Base-by-base conservation (phyloP, 2,113 vertebrate genomes). In the Vimba vimba region DNA sequence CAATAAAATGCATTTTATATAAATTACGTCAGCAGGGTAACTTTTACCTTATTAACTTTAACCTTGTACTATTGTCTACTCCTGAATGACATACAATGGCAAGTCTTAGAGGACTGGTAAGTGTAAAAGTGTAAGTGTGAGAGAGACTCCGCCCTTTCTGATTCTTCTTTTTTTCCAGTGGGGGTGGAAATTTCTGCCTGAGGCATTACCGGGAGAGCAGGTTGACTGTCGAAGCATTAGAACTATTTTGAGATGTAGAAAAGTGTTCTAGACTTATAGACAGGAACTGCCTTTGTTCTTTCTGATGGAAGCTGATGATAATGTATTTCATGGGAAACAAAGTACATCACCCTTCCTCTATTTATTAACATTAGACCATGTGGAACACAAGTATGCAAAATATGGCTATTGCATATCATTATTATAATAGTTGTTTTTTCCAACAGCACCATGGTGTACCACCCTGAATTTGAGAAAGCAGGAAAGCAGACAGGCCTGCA, bases 401-500 rank as follows among this genome's bases (percentile, higher is more conserved):
- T 27, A 52, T 33, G 4, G 17, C 79, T 52, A 11, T 83, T 86
- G 55, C 73, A n/a, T 47, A 47, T 77, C 10, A 15, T 33, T n/a
- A 17, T 75, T 13, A 36, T 30, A 30, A 68, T 60, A 66, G n/a
- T 27, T 25, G 57, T n/a, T 66, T 9, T 21, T 57, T 92, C 93
- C 94, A 91, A 93, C 94, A 97, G 91, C 88, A 99, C 5, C 47
- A 83, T 99, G 98, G 96, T 95, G 87, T 92, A 96, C 0, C 97
- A 99, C 92, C 94, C 97, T 0, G 97, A 99, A 93, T 99, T 99
- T 73, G 87, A 96, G 47, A 96, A 94, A 88, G 98, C 97, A 0
- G 98, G 98, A 59, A 94, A 96, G 92, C 92, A 96, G 23, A 91
- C 96, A 0, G 98, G 98, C 81, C 96, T 99, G 59, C 98, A 99